phyloP scores from a whole-genome alignment of 1,140 invertebrate genomes.

The Drosophila watanabei region DNA sequence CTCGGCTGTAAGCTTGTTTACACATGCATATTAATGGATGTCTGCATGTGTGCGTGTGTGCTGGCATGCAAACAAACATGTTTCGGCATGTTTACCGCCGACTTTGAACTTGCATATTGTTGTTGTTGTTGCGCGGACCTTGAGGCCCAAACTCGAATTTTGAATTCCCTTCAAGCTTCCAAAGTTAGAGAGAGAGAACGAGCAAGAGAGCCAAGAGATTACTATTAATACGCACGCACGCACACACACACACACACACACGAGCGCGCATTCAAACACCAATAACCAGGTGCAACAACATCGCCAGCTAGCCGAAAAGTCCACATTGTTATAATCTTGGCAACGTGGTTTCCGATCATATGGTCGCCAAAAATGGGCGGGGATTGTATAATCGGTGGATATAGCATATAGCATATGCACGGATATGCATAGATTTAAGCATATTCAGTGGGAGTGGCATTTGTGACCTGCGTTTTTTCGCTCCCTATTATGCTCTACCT shows the following conservation, averaged over 20 bases:
- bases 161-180: slow-evolving; percentile 24
- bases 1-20: slow-evolving; percentile 26
- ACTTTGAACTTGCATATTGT: slow-evolving; percentile 70
- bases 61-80: slow-evolving; percentile 57
- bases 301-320: slow-evolving; percentile 54
- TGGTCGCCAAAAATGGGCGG: slow-evolving; percentile 56
- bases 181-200: slow-evolving; percentile 6
- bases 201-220: slow-evolving; percentile 2
- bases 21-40: slow-evolving; percentile 32
- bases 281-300: slow-evolving; percentile 58
- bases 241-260: background rate
- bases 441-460: slow-evolving; percentile 28
- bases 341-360: slow-evolving; percentile 81
- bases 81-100: slow-evolving; percentile 43
- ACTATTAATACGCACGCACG: slow-evolving; percentile 11
- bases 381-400: slow-evolving; percentile 52
- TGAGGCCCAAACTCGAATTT: slow-evolving; percentile 18
- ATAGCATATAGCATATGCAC: slow-evolving; percentile 14
- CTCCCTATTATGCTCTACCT: slow-evolving; percentile 16
- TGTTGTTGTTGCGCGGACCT: slow-evolving; percentile 23
- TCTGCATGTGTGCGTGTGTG: slow-evolving; percentile 8
- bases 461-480: background rate
- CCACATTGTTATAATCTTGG: slow-evolving; percentile 69
- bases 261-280: slow-evolving; percentile 42
- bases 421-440: slow-evolving; percentile 2